Base-by-base conservation (phyloP, 1,140 invertebrate genomes). In the Vanessa atalanta region DNA sequence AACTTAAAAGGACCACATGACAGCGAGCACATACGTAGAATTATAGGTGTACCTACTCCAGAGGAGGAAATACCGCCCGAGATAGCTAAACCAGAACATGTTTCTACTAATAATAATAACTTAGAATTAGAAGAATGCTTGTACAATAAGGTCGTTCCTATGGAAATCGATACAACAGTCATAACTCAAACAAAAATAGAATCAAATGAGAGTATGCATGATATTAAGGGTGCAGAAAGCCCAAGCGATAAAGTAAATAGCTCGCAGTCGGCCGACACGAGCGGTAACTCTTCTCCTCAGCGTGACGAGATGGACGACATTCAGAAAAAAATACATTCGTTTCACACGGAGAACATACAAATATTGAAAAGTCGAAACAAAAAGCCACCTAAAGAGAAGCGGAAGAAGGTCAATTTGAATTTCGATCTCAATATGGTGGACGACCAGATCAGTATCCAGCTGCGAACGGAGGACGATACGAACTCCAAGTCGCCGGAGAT, bases 301-400 rank as follows among this genome's bases (percentile, higher is more conserved):
- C 80, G 89, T 0, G 94, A 94, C 76, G 93, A 94, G 71, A 93
- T 94, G 88, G 93, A 93, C 75, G 94, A 95, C 75, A 94, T 95
- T 63, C 94, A 94, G 81, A 94, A 94, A 77, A 94, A 94, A 80
- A 91, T 95, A 71, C 91, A 94, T 64, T 94, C 93, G 23, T 94
- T 95, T 84, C 94, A 94, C 78, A 94, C 93, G 2, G 94, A 94
- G 74, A 95, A 94, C 76, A 94, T 95, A 75, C 89, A 92, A 23
- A 93, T 94, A 64, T 75, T 95, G 47, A 94, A 94, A 77, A 94
- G 94, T 13, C 90, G 94, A 66, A 95, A 95, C 65, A 95, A 94
- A 66, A 95, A 95, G 76, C 90, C 89, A 73, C 91, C 90, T 1
- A 93, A 93, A 74, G 93, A 93, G 60, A 93, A 93, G 78, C 85